Evolutionary conservation across 2,888 invertebrate genomes (phyloP).

Genomic region (Aelia acuminata): DNA sequence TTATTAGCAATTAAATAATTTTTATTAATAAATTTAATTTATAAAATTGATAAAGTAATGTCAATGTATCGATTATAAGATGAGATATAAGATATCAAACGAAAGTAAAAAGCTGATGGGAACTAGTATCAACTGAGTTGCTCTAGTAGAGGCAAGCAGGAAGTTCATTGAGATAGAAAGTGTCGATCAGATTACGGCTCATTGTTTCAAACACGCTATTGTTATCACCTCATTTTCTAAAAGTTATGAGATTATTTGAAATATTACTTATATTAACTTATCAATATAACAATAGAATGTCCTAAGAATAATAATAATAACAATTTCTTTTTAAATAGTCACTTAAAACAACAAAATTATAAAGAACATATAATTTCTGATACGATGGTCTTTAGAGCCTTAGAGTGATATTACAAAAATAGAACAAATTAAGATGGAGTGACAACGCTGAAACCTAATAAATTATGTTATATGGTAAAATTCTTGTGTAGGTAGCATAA

Average conservation of each 20-base stretch:
- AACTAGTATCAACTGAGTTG: neutral
- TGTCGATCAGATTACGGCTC: neutral
- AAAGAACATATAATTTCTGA: too few relatives aligned
- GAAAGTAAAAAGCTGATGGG: neutral
- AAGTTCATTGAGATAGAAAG: neutral
- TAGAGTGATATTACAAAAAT: too few relatives aligned
- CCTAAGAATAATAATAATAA: neutral
- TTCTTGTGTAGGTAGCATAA: too few relatives aligned
- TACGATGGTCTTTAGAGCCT: too few relatives aligned
- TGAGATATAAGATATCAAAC: neutral
- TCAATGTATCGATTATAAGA: neutral
- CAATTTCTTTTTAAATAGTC: too few relatives aligned
- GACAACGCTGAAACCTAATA: too few relatives aligned
- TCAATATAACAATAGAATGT: neutral
- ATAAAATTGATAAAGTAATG: neutral
- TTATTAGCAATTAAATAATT: too few relatives aligned
- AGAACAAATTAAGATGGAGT: too few relatives aligned
- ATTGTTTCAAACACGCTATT: conserved; percentile 1
- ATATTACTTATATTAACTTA: neutral
- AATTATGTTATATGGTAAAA: too few relatives aligned
- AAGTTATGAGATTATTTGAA: neutral
- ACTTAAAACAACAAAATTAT: too few relatives aligned
- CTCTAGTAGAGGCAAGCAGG: neutral
- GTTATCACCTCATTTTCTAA: neutral
- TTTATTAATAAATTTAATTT: too few relatives aligned